Base-by-base conservation (phyloP, 2,888 invertebrate species). In the Blomia tropicalis region DNA sequence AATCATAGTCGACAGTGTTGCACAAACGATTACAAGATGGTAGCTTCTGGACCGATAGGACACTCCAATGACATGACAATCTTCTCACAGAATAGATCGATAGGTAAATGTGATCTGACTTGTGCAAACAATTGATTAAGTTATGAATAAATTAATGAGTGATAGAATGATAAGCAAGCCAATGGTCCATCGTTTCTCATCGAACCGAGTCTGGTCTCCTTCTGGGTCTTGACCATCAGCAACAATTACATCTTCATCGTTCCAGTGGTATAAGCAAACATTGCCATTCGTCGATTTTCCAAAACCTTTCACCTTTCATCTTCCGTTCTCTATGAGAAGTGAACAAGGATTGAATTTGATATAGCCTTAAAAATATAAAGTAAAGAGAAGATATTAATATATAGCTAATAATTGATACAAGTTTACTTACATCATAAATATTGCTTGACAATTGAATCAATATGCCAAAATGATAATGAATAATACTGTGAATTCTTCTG, bases 151-250 rank as follows among this genome's bases (percentile, higher is more conserved):
- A 89, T 80, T 64, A 95, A 78, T 7, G 98, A 98, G 73, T 93
- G 88, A 77, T 89, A 95, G 73, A 83, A 80, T 1, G 96, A 98
- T 29, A 98, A 80, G 71, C 98, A 98, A 7, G 98, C 98, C 68
- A 98, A 77, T 0, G 98, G 96, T 0, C 89, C 88, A 76, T 98
- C 98, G 75, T 98, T 98, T 64, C 98, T 98, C 98, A 98, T 98
- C 30, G 95, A 96, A 60, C 98, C 98, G 25, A 98, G 79, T n/a
- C n/a, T n/a, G 1, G 95, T 90, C 78, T 98, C 96, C 77, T 96
- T 96, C 90, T 87, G 87, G 71, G 87, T 87, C 71, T 86, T 83
- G 68, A 98, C 84, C 96, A 98, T 98, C 1, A 96, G 96, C 62
- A 96, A 75, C 41, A 98, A 77, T 23, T 98, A 79, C 81, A 98